phyloP scores from a whole-genome alignment of 2,888 invertebrate species.

The Torymus tubicola region DNA sequence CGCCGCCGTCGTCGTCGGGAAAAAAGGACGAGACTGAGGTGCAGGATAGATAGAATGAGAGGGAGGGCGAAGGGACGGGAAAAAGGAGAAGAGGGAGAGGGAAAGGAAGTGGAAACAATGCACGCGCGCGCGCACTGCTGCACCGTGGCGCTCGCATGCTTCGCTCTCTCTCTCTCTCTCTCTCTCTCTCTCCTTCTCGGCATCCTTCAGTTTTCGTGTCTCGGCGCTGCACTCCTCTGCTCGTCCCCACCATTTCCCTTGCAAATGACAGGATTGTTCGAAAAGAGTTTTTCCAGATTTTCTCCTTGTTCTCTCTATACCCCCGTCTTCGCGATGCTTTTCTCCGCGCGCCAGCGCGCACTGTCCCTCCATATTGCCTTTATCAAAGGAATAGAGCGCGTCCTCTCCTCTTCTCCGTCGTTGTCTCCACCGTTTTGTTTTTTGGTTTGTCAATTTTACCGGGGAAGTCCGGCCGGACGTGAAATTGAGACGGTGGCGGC shows the following conservation, averaged over 20 bases:
- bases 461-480: constrained; percentile 7
- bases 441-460: constrained; percentile 27
- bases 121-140: constrained; percentile 47
- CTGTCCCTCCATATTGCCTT: constrained; percentile 3
- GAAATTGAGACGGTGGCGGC: constrained; percentile 16
- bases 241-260: constrained; percentile 6
- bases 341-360: neutral
- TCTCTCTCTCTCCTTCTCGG: neutral
- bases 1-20: neutral
- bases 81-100: constrained; percentile 53
- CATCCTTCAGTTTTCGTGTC: constrained; percentile 37
- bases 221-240: neutral
- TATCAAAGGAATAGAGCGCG: neutral
- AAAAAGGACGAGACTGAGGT: constrained; percentile 11
- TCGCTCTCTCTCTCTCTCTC: neutral
- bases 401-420: neutral
- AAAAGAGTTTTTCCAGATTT: constrained; percentile 36
- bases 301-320: constrained; percentile 10
- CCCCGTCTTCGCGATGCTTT: neutral
- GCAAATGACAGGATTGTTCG: constrained; percentile 44
- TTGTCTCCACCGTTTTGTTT: neutral
- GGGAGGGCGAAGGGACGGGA: neutral
- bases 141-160: neutral
- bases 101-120: constrained; percentile 64
- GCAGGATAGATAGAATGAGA: constrained; percentile 9